Evolutionary conservation across 2,113 vertebrate genomes (phyloP).

Genomic region (Shinisaurus crocodilurus): DNA sequence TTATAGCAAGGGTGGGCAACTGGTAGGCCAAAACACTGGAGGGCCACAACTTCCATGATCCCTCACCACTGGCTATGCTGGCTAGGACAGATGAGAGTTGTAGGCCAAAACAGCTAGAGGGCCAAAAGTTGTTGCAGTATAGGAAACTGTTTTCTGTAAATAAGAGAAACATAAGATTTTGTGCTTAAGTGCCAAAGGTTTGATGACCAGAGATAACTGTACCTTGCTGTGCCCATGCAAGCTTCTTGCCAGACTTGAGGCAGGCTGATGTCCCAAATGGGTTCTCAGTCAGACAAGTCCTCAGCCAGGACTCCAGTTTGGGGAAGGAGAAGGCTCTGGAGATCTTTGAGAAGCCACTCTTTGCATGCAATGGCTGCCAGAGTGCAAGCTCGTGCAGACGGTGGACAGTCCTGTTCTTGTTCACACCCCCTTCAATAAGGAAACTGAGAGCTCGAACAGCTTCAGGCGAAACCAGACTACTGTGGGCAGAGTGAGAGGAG

Average conservation of each 20-base stretch:
- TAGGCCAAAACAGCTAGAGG: no score
- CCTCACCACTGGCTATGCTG: no score
- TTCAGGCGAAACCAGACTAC: constrained; percentile 82
- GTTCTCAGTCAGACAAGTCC: constrained; percentile 79
- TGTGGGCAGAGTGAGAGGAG: constrained; percentile 79
- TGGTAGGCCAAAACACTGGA: no score
- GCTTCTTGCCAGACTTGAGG: constrained; percentile 89
- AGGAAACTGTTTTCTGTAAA: neutral
- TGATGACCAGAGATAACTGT: constrained; percentile 10
- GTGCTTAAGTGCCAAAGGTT: neutral
- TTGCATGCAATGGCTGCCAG: constrained; percentile 79
- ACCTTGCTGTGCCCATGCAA: constrained; percentile 96
- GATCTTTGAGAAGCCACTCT: constrained; percentile 81
- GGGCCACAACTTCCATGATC: no score
- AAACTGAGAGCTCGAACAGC: constrained; percentile 85
- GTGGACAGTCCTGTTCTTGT: constrained; percentile 70
- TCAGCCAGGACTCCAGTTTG: constrained; percentile 86
- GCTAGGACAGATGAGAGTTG: no score
- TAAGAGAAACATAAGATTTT: neutral
- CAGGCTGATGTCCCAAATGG: constrained; percentile 90
- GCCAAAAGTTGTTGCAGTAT: neutral
- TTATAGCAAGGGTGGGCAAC: neutral
- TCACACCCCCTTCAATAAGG: constrained; percentile 86
- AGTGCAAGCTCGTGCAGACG: constrained; percentile 86
- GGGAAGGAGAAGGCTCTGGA: constrained; percentile 82